Percentiles rank a stretch among this genome's conserved stretches.
These are phyloP conservation scores for Aegotheles bennettii DNA, from an alignment of 2,113 vertebrate species.

Conservation along the genomic window DNA sequence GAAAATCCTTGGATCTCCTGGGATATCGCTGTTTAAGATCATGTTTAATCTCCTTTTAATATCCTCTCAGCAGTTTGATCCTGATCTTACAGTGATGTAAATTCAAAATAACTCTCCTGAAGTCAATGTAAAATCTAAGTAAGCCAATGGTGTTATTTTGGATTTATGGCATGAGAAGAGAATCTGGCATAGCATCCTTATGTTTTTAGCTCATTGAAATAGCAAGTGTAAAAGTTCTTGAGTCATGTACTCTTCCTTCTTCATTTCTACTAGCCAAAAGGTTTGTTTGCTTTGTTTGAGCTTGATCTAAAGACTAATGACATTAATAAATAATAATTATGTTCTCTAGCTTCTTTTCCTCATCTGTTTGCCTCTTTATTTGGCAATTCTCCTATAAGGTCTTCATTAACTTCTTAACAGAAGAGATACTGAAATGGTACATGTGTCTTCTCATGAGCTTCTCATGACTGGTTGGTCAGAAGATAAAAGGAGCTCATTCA, in stretches of 20 bases:
- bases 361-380: background rate
- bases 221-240: background rate
- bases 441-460: background rate
- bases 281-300: background rate
- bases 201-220: background rate
- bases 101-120: constrained; percentile 39
- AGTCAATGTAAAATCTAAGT: constrained; percentile 12
- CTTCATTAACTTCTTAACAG: background rate
- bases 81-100: constrained; percentile 44
- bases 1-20: constrained; percentile 71
- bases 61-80: constrained; percentile 52
- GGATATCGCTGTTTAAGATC: constrained; percentile 69
- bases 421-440: background rate
- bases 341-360: background rate
- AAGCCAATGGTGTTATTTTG: constrained; percentile 26
- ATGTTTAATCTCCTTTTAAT: constrained; percentile 72
- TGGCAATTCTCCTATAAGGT: background rate
- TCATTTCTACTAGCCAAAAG: background rate
- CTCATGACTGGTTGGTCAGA: background rate
- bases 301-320: background rate
- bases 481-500: background rate
- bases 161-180: background rate
- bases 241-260: background rate
- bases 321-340: background rate
- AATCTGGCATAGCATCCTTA: background rate